These are phyloP conservation scores for Geotrupes spiniger DNA, from an alignment of 2,888 invertebrate genomes.

Conservation along the genomic window DNA sequence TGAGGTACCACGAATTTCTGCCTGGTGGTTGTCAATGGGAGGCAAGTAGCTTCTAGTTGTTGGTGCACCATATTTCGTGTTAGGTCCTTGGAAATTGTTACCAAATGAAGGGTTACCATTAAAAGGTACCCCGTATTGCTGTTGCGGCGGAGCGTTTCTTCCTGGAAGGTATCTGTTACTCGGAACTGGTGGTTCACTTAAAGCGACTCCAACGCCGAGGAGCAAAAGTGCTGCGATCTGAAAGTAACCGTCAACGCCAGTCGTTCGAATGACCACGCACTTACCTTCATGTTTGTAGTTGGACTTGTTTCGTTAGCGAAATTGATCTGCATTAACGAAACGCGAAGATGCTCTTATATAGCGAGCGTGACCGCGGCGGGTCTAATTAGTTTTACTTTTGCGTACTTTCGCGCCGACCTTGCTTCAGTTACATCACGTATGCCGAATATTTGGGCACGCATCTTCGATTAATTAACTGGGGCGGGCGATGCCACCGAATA, in stretches of 20 bases:
- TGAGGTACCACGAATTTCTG: not conserved
- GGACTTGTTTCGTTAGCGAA: not conserved
- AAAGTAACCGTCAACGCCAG: not conserved
- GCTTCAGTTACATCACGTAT: not conserved
- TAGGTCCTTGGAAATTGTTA: not conserved
- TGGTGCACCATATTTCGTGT: conserved; percentile 7
- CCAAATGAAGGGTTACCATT: not conserved
- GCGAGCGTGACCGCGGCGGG: conserved; percentile 40
- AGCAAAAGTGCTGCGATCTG: not conserved
- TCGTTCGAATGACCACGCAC: not conserved
- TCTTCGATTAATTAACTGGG: no score
- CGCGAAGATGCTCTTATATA: conserved; percentile 41
- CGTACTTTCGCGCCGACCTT: not conserved
- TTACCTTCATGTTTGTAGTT: not conserved
- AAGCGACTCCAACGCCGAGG: not conserved
- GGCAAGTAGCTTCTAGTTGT: not conserved
- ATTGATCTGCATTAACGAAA: not conserved
- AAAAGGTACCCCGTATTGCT: not conserved
- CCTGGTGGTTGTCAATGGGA: no score
- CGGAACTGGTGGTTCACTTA: not conserved
- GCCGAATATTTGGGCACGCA: no score
- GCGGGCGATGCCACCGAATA: no score
- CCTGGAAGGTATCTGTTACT: not conserved
- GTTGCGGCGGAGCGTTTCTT: not conserved
- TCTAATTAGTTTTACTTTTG: conserved; percentile 21